Conservation (phyloP, 2,888 invertebrate species). For the Apantesis nais region DNA sequence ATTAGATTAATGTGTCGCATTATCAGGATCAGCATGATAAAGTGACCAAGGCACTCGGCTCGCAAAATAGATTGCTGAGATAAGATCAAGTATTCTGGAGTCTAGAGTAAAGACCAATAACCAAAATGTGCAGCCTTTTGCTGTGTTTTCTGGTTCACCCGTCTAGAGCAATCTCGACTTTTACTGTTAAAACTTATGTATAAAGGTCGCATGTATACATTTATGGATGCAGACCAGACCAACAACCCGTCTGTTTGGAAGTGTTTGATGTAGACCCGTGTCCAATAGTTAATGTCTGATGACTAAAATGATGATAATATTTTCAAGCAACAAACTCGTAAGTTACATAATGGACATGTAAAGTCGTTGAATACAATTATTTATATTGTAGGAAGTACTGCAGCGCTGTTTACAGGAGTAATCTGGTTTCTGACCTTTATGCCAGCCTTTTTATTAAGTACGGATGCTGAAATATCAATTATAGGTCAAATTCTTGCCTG, state of each 20-base stretch:
- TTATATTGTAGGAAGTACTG: constrained; percentile 88
- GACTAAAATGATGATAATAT: not conserved
- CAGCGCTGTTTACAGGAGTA: constrained; percentile 91
- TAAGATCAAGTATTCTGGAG: too few species aligned
- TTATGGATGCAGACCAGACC: too few species aligned
- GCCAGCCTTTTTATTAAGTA: constrained; percentile 89
- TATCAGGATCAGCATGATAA: too few species aligned
- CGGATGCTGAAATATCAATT: constrained; percentile 74
- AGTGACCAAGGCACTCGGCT: too few species aligned
- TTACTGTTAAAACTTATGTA: too few species aligned
- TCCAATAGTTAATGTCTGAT: not conserved
- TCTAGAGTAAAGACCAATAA: not conserved
- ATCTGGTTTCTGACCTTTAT: constrained; percentile 91
- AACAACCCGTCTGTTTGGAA: too few species aligned
- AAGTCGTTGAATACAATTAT: not conserved
- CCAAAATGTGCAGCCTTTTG: not conserved
- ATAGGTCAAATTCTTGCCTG: constrained; percentile 83
- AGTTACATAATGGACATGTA: not conserved
- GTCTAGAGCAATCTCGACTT: too few species aligned
- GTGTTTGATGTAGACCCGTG: too few species aligned
- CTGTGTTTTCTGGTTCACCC: too few species aligned
- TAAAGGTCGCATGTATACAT: not conserved
- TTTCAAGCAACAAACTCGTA: not conserved
- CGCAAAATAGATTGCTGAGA: too few species aligned
- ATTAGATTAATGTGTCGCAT: too few species aligned